A percentile compares a stretch with the other conserved stretches of the same genome.
phyloP scores from a whole-genome alignment of 2,113 vertebrate species.

The Trichomycterus rosablanca region DNA sequence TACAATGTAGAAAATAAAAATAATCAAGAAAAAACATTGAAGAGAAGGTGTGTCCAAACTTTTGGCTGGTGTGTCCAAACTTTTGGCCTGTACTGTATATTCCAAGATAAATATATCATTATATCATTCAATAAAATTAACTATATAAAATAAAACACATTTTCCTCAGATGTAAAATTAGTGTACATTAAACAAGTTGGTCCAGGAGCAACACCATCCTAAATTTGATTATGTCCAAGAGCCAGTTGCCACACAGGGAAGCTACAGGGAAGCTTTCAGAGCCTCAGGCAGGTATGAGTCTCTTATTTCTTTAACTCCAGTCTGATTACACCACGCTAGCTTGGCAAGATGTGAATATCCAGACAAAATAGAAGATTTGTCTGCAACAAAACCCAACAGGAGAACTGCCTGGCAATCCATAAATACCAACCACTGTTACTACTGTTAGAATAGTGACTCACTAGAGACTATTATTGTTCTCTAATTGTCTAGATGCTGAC shows the following conservation, averaged over 20 bases:
- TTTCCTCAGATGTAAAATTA: too few relatives aligned
- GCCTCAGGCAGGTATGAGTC: constrained; percentile 22
- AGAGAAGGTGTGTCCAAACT: too few relatives aligned
- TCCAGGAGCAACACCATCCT: constrained; percentile 23
- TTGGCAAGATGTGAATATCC: constrained; percentile 25
- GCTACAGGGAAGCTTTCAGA: constrained; percentile 21
- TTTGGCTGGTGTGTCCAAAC: too few relatives aligned
- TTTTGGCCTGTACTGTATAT: too few relatives aligned
- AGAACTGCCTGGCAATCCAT: constrained; percentile 12
- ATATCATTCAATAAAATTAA: too few relatives aligned
- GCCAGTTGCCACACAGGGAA: constrained; percentile 35
- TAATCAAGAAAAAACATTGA: too few relatives aligned
- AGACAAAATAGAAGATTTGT: constrained; percentile 22
- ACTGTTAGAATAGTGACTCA: constrained; percentile 30
- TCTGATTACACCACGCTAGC: constrained; percentile 16
- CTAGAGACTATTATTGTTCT: too few relatives aligned
- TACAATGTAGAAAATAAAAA: too few relatives aligned
- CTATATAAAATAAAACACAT: too few relatives aligned
- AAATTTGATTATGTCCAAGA: constrained; percentile 31
- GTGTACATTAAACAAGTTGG: too few relatives aligned
- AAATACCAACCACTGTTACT: constrained; percentile 12
- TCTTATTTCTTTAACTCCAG: constrained; percentile 35
- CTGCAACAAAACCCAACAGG: constrained; percentile 9
- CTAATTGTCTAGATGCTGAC: constrained; percentile 39
- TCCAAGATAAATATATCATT: too few relatives aligned